Evolutionary conservation across 2,113 vertebrate genomes (phyloP), one percentile per base, ranked within the genome.

Genomic region (Pollachius pollachius): DNA sequence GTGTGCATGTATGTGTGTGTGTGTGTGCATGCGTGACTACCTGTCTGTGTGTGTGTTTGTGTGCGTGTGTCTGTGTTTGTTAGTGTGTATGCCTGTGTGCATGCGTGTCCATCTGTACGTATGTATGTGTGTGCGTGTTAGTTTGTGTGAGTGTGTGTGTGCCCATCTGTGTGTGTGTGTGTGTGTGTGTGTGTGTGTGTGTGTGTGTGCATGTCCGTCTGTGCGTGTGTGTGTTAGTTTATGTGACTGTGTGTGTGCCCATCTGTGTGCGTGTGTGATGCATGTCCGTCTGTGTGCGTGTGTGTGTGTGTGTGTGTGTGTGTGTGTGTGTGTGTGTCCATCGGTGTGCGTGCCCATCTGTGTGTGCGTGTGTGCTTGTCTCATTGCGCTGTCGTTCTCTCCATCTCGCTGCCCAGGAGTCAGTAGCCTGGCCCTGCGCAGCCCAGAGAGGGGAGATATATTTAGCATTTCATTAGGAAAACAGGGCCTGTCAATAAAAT

Each of bases 391-490:
- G 81, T 81, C 87, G 79, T 84, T 87, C 84, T 84, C 82, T 89
- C 87, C 80, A 86, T 89, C 88, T 87, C 90, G 87, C 87, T 85
- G 30, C 30, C 87, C 87, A 85, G 89, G 77, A 65, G 87, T 83
- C 88, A 88, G 78, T 62, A 27, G 71, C 81, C 34, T 80, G 79
- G 87, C 85, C 74, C 62, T 23, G 21, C 21, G 21, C 21, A 23
- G 30, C 30, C 30, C 30, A 30, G 30, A 0, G 30, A 30, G 78
- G 83, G 84, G 85, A 88, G 88, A 91, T 91, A 89, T 89, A 90
- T 90, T 90, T 89, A 90, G 89, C 89, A 87, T 90, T 90, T 91
- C 89, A 89, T 90, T 90, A 90, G 90, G 85, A 89, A 89, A 89
- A 89, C 88, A 89, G 86, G 85, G 85, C 81, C 89, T 90, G 89